Evolutionary conservation across 1,140 invertebrate species (phyloP).

Genomic region (Eumeta japonica): DNA sequence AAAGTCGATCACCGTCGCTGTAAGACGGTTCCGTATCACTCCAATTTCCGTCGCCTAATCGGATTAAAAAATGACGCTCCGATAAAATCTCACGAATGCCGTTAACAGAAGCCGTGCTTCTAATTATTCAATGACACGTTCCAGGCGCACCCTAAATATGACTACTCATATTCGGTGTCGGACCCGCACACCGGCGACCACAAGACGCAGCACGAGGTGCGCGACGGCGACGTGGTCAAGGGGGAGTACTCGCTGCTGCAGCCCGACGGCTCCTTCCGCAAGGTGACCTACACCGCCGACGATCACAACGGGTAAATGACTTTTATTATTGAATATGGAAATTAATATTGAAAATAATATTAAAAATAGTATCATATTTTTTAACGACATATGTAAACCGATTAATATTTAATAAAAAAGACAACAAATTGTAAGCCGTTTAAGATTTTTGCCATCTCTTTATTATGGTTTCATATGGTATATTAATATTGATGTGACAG

Average conservation of each 20-base stretch:
- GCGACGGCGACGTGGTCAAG: slow-evolving; percentile 55
- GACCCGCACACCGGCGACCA: slow-evolving; percentile 56
- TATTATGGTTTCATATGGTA: no score
- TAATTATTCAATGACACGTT: slow-evolving; percentile 2
- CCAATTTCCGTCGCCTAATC: not conserved
- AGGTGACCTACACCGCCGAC: slow-evolving; percentile 73
- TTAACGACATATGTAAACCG: no score
- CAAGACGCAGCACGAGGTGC: slow-evolving; percentile 54
- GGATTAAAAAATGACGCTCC: not conserved
- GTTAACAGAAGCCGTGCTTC: slow-evolving; percentile 1
- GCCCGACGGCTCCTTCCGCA: slow-evolving; percentile 68
- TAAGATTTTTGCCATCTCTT: not conserved
- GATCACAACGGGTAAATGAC: slow-evolving; percentile 67
- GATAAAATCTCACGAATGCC: not conserved
- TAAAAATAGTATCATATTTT: no score
- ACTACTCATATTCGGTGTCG: slow-evolving; percentile 54
- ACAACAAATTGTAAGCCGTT: not conserved
- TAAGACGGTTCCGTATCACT: no score
- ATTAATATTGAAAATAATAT: no score
- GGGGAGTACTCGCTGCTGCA: slow-evolving; percentile 61
- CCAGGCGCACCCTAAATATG: slow-evolving; percentile 53
- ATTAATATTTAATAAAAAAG: slow-evolving; percentile 1
- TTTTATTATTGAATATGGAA: no score
- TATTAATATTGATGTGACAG: no score
- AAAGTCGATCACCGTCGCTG: no score